Evolutionary conservation across 2,888 invertebrate genomes (phyloP), one percentile per base, ranked within the genome.

Genomic region (Mellilla xanthometata): DNA sequence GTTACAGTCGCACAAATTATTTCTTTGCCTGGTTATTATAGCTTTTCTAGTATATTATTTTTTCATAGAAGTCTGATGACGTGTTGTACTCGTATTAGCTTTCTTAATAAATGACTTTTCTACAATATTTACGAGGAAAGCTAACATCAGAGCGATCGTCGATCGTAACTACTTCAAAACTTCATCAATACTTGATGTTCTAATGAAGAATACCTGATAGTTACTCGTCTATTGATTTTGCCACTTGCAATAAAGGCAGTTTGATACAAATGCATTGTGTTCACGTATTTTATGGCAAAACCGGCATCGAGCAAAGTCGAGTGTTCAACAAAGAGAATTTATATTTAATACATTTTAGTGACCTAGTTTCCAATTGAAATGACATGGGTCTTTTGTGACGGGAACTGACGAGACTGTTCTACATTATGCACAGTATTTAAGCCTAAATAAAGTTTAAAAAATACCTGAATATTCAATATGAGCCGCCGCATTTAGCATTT

Each of bases 221-320:
- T 52, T 59, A 40, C 46, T n/a, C n/a, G n/a, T n/a, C 56, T 82
- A 83, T 82, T 76, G 80, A 82, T 82, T 79, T 72, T 72, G 56
- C 62, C 56, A 64, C 58, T 62, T 13, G 39, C 12, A 41, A 46
- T 26, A 44, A 13, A 11, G 10, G 31, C 62, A 58, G 39, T 50
- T 57, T 54, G 57, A 60, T 50, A 52, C 48, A 54, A 60, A 56
- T 67, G 60, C 66, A 65, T 52, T 54, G 53, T 53, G 57, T 24
- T 29, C 36, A 28, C 32, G 12, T 33, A 4, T 35, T 34, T 52
- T 49, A 58, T 39, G 34, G 22, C 15, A 31, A 31, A 31, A 9
- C 11, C 31, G 27, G 35, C 28, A 34, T 32, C 27, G 40, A n/a
- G 26, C 30, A 36, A 40, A 38, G 8, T 41, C 29, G 22, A 15